phyloP scores from a whole-genome alignment of 2,113 vertebrate species.

The Pogona vitticeps region DNA sequence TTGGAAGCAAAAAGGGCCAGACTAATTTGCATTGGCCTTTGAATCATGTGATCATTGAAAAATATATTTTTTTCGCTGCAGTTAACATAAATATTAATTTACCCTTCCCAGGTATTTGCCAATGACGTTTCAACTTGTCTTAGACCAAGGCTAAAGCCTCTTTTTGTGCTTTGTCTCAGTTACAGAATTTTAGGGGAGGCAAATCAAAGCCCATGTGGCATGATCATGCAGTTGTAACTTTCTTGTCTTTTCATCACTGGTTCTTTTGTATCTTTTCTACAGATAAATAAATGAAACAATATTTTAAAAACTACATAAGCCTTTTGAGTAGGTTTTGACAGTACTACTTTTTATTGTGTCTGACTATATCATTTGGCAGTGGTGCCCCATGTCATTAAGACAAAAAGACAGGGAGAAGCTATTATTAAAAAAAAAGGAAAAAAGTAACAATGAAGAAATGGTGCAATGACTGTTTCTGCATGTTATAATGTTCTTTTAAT shows the following conservation, averaged over 20 bases:
- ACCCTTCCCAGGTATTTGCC: too few species aligned
- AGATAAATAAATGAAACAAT: not conserved
- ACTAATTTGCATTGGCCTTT: too few species aligned
- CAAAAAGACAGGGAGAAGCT: not conserved
- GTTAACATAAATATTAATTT: too few species aligned
- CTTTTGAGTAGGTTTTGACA: not conserved
- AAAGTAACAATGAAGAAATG: not conserved
- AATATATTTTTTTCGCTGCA: too few species aligned
- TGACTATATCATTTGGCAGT: not conserved
- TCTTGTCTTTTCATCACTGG: not conserved
- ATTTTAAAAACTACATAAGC: not conserved
- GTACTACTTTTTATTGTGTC: not conserved
- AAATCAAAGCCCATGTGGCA: not conserved
- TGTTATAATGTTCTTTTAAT: conserved; percentile 19
- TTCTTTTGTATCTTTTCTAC: not conserved
- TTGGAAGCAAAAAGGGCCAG: too few species aligned
- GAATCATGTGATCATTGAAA: too few species aligned
- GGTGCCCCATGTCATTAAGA: not conserved
- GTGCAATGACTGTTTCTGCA: not conserved
- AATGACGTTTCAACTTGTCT: too few species aligned
- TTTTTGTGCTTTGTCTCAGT: not conserved
- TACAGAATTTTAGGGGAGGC: not conserved
- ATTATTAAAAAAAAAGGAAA: not conserved
- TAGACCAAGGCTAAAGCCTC: not conserved
- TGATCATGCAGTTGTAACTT: not conserved